These are phyloP conservation scores for Phaonia tiefii DNA, from an alignment of 2,888 invertebrate genomes.

Conservation along the genomic window DNA sequence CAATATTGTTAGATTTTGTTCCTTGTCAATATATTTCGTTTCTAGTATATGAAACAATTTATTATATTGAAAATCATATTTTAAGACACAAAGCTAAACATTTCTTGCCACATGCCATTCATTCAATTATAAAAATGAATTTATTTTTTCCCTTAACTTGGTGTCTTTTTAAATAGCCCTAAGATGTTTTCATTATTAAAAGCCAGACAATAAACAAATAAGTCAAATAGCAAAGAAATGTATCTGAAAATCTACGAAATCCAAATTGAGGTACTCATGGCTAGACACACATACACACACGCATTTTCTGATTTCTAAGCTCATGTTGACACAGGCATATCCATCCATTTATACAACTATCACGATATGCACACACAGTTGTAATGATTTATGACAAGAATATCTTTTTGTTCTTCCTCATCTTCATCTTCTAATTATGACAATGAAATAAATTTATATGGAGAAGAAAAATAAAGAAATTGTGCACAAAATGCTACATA, in stretches of 20 bases:
- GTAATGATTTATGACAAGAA: no score
- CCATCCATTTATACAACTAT: no score
- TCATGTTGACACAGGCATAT: no score
- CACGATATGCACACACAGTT: no score
- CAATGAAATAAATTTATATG: slow-evolving; percentile 6
- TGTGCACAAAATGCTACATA: no score
- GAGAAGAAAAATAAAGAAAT: not conserved
- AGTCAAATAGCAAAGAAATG: not conserved
- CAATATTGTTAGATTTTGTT: no score
- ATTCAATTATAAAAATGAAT: slow-evolving; percentile 2
- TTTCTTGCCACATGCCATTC: not conserved
- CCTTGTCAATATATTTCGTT: no score
- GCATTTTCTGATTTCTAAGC: no score
- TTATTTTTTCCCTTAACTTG: not conserved
- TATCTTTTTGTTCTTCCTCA: not conserved
- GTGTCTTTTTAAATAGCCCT: slow-evolving; percentile 4
- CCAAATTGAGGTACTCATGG: not conserved
- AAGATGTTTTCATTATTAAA: not conserved
- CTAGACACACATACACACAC: not conserved
- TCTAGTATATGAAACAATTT: no score
- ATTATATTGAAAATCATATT: no score
- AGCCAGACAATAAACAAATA: not conserved
- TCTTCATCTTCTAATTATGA: slow-evolving; percentile 28
- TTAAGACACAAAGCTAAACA: not conserved
- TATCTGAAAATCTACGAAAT: not conserved